Conservation (phyloP, 1,140 invertebrate genomes). For the Linepithema humile region DNA sequence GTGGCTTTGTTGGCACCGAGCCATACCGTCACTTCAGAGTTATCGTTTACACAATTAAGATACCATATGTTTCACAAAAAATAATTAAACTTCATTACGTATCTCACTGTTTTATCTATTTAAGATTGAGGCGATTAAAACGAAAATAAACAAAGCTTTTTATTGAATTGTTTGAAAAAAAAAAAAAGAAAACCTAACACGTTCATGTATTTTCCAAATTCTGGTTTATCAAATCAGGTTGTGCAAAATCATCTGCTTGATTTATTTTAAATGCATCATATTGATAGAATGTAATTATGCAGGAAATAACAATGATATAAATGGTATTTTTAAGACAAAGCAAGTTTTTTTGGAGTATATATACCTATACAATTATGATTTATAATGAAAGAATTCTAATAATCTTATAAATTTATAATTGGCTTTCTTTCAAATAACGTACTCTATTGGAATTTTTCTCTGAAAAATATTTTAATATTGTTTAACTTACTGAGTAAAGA, state of each 20-base stretch:
- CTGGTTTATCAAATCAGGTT: neutral
- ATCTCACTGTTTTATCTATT: neutral
- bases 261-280: neutral
- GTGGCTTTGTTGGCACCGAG: slow-evolving; percentile 27
- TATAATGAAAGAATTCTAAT: neutral
- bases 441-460: neutral
- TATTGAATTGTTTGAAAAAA: neutral
- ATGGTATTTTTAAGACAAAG: neutral
- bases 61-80: neutral
- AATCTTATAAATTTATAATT: slow-evolving; percentile 11
- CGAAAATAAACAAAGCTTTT: neutral
- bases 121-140: neutral
- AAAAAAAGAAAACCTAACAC: no score
- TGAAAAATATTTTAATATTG: slow-evolving; percentile 22
- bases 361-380: neutral
- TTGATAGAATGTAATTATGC: neutral
- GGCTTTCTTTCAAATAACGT: neutral
- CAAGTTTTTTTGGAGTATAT: neutral
- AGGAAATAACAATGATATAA: neutral
- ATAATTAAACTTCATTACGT: slow-evolving; percentile 7
- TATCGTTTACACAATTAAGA: slow-evolving; percentile 34
- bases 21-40: slow-evolving; percentile 17
- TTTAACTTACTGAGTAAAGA: neutral
- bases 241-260: neutral
- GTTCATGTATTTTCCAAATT: neutral